phyloP scores from a whole-genome alignment of 2,888 invertebrate species.

The Netelia melanura region DNA sequence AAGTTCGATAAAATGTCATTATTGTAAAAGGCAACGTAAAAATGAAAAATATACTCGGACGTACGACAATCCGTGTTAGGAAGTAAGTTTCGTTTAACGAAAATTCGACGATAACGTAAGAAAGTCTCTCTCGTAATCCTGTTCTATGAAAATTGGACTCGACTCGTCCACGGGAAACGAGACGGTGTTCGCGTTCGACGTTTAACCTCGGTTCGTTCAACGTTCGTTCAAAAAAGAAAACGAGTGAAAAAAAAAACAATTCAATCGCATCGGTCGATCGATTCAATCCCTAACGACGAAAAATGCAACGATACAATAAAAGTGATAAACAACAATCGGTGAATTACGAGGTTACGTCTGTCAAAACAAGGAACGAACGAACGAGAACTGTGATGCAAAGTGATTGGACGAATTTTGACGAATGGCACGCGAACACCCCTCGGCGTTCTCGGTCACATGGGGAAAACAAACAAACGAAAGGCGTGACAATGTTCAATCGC shows the following conservation, averaged over 20 bases:
- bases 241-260: neutral
- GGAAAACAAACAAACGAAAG: neutral
- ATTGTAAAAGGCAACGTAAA: neutral
- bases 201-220: neutral
- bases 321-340: no score
- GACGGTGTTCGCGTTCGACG: neutral
- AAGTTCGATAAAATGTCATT: neutral
- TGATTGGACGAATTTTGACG: neutral
- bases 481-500: no score
- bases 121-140: neutral
- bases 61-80: no score
- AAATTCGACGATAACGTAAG: no score
- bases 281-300: no score
- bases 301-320: no score
- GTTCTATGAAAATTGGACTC: neutral
- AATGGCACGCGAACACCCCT: neutral
- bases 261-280: no score
- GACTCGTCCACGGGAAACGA: neutral
- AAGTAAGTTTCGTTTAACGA: no score
- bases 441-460: neutral
- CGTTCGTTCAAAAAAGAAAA: neutral
- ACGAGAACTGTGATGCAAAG: neutral
- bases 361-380: no score
- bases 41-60: no score
- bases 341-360: no score